Evolutionary conservation across 2,113 vertebrate species (phyloP), one percentile per base, ranked within the genome.

Genomic region (Etheostoma spectabile): DNA sequence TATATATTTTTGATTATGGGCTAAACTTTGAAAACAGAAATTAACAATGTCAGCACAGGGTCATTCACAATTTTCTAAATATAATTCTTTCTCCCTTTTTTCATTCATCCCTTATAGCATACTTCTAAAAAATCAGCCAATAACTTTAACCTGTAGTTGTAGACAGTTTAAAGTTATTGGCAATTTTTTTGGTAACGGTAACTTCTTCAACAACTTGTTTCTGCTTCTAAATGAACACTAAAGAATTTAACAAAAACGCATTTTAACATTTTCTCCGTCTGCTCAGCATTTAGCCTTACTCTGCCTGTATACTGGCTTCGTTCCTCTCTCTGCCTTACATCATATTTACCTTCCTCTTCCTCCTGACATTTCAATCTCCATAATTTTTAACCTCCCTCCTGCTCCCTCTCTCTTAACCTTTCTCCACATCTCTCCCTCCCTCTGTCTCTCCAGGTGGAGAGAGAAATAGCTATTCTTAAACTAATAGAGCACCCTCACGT

Each of bases 391-490:
- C 83, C 69, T 75, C 27, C 5, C 33, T 53, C 68, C 42, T 67
- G 24, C 49, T 52, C 27, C 33, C 45, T 56, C 72, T 71, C 60
- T 84, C 66, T 57, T 72, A 75, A 83, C 82, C 69, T 80, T 63
- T 84, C 49, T 73, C 65, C 56, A 13, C 79, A 4, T 67, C 70
- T 72, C 77, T 77, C 70, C 49, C 67, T 75, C 83, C 60, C 70
- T 86, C 78, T 66, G 55, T 86, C 77, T 74, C 13, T 86, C 76
- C 92, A 98, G 97, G 97, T 98, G 94, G 97, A 98, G 91, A 95
- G 97, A 90, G 97, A 98, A 93, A 98, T 98, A 79, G 97, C 97
- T 80, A 98, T 98, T 94, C 94, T 98, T 91, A 98, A 98, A 93
- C 96, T 98, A 90, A 98, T 98, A 19, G 97, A 98, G 85, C 97